A percentile compares a stretch with the other conserved stretches of the same genome.
Evolutionary conservation across 2,797 vertebrate genomes (phyloP).

Genomic region (Tokudaia tokunoshimensis): DNA sequence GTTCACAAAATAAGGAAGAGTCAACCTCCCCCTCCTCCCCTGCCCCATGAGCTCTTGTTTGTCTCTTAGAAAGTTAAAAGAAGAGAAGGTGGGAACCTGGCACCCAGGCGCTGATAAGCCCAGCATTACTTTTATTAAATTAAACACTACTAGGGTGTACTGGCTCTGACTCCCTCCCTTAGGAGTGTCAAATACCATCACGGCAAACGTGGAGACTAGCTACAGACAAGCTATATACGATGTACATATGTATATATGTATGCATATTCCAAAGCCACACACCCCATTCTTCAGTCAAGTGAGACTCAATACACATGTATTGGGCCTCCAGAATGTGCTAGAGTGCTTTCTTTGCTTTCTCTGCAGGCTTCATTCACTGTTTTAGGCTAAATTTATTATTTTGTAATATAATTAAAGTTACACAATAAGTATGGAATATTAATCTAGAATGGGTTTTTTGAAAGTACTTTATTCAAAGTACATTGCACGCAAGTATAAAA

Average conservation of each 20-base stretch:
- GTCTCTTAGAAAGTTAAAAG: background rate
- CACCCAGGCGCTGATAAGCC: background rate
- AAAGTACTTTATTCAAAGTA: background rate
- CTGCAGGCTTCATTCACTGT: slow-evolving; percentile 1
- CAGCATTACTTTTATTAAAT: background rate
- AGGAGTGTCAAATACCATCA: background rate
- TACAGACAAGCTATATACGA: background rate
- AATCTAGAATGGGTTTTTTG: background rate
- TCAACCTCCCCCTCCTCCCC: no score
- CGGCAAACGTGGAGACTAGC: background rate
- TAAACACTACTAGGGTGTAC: background rate
- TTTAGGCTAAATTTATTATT: background rate
- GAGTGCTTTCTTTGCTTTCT: background rate
- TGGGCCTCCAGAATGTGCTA: background rate
- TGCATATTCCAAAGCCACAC: background rate
- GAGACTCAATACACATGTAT: background rate
- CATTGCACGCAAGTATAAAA: background rate
- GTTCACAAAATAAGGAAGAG: background rate
- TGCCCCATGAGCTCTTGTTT: background rate
- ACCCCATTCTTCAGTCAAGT: background rate
- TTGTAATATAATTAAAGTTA: background rate
- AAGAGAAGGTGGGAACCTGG: background rate
- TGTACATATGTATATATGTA: no score
- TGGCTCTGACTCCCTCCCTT: background rate
- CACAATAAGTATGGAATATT: background rate